Percentiles rank a stretch among this genome's conserved stretches.
Conservation (phyloP, 2,113 vertebrate species). For the Anser cygnoides region DNA sequence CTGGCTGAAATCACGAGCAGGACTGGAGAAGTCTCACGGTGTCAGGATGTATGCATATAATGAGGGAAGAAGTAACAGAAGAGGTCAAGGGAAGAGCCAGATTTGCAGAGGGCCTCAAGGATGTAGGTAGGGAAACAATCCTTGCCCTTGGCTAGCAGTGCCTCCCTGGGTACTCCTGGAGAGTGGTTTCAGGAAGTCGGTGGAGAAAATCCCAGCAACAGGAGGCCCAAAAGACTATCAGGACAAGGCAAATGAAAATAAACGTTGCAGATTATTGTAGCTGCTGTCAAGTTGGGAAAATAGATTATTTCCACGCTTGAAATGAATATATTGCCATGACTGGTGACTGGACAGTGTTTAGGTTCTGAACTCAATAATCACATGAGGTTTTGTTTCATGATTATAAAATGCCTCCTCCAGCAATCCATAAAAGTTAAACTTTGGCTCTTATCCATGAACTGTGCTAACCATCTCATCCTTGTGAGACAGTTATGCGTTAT, state of each 20-base stretch:
- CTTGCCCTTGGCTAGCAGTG: neutral
- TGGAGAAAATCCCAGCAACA: neutral
- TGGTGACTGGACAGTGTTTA: neutral
- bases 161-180: neutral
- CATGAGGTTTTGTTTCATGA: neutral
- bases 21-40: neutral
- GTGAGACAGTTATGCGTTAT: neutral
- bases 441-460: constrained; percentile 34
- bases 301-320: neutral
- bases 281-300: neutral
- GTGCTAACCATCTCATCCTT: neutral
- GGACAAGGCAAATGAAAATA: neutral
- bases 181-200: neutral
- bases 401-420: constrained; percentile 36
- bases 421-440: constrained; percentile 4
- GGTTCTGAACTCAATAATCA: constrained; percentile 18
- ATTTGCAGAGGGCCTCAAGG: neutral
- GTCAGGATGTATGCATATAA: neutral
- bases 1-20: neutral
- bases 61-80: neutral
- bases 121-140: neutral
- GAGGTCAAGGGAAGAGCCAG: neutral
- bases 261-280: neutral
- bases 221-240: neutral
- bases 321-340: neutral